Conservation (phyloP, 2,888 invertebrate genomes). For the Scaeva pyrastri region DNA sequence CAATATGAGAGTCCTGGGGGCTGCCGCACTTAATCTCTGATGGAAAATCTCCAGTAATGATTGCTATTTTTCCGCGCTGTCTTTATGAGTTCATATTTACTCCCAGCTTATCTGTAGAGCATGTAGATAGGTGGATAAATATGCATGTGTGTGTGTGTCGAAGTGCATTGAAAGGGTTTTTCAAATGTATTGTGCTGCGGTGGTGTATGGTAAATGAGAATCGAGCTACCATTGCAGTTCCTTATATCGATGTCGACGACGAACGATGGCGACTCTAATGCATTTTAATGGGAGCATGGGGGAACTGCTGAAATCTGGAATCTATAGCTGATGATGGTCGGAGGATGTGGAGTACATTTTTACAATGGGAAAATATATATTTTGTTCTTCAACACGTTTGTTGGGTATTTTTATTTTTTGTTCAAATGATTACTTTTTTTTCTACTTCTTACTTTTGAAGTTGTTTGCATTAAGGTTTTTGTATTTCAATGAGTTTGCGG, state of each 20-base stretch:
- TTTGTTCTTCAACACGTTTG: conserved; percentile 17
- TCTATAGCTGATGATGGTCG: neutral
- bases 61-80: conserved; percentile 72
- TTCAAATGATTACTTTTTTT: neutral
- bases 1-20: conserved; percentile 63
- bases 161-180: neutral
- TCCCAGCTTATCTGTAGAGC: conserved; percentile 2
- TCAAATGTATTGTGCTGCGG: conserved; percentile 5
- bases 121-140: neutral
- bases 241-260: conserved; percentile 18
- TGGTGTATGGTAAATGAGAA: conserved; percentile 12
- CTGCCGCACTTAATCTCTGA: conserved; percentile 71
- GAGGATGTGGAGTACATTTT: neutral
- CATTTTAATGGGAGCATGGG: conserved; percentile 56
- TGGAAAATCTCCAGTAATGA: conserved; percentile 74
- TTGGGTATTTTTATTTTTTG: too few species aligned
- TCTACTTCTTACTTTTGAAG: conserved; percentile 24
- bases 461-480: conserved; percentile 41
- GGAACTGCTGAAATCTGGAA: neutral
- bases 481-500: neutral
- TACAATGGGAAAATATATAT: conserved; percentile 45
- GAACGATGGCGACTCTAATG: conserved; percentile 53
- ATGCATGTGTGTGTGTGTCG: neutral
- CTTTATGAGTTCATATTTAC: conserved; percentile 55
- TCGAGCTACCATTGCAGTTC: neutral